These are phyloP conservation scores for Eulithis testata DNA, from an alignment of 2,888 invertebrate genomes.

Conservation along the genomic window DNA sequence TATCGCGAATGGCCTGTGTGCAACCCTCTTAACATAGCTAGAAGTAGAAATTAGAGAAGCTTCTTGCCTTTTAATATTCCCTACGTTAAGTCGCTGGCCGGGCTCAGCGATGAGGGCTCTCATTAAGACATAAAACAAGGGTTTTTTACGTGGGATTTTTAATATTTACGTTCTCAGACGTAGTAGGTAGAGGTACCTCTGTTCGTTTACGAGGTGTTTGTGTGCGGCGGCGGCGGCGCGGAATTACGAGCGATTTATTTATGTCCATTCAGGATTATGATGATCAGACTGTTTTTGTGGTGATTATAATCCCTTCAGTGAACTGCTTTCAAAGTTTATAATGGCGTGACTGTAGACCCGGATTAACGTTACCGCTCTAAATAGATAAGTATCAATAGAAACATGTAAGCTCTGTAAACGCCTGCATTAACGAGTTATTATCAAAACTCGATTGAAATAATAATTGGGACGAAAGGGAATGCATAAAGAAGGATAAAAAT, in stretches of 20 bases:
- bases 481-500: no score
- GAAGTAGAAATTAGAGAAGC: neutral
- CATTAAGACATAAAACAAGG: constrained; percentile 8
- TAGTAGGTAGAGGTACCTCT: neutral
- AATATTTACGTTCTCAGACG: constrained; percentile 6
- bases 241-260: neutral
- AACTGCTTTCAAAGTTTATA: neutral
- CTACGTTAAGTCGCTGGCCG: neutral
- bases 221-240: neutral
- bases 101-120: neutral
- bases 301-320: neutral
- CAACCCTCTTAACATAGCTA: neutral
- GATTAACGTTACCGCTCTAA: neutral
- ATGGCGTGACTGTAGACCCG: neutral
- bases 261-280: constrained; percentile 5
- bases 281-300: constrained; percentile 9
- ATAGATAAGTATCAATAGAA: no score
- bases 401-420: no score
- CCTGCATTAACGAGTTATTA: no score
- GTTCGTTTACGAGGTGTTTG: constrained; percentile 1
- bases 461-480: no score
- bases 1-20: no score
- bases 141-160: constrained; percentile 17
- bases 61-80: constrained; percentile 6
- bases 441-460: no score